Base-by-base conservation (phyloP, 2,113 vertebrate species). In the Triplophysa tibetana region DNA sequence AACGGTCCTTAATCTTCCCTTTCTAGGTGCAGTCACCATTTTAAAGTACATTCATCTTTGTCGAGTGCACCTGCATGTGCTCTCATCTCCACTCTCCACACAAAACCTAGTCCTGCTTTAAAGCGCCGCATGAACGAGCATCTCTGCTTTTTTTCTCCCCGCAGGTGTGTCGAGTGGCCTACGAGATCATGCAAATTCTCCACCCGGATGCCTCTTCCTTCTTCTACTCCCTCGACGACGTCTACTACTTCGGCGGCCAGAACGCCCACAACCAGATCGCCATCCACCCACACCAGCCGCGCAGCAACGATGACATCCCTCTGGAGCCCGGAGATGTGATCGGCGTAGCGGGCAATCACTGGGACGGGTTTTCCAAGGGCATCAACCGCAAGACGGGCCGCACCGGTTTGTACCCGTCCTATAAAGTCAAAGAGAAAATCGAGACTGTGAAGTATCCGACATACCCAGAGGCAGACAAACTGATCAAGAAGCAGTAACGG, bases 221-320 rank as follows among this genome's bases (percentile, higher is more conserved):
- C 86, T 96, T 96, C 88, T 94, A 94, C 81, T 96, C 95, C 78
- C 91, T 96, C 88, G 95, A 96, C 86, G 95, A 96, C 85, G 95
- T 96, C 90, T 96, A 96, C 90, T 96, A 96, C 89, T 96, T 96
- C 87, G 95, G 95, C 21, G 95, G 95, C 64, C 95, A 96, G 79
- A 96, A 96, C 77, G 95, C 95, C 62, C 95, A 96, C 90, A 96
- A 96, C 84, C 95, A 96, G 89, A 89, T 95, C 86, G 95, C 95
- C 58, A 89, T 96, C 89, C 95, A 95, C 88, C 87, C 93, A 74
- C 95, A 96, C 81, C 89, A 93, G 61, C 93, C 95, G 66, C 91
- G 92, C 81, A 93, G 89, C 84, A 88, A 89, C 29, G 95, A 95
- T 24, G 95, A 96, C 89, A 95, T 96, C 81, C 91, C 91, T 16